Percentiles rank a stretch among this genome's conserved stretches.
Conservation (phyloP, 2,797 vertebrate species). For the Sebastes oblongus region DNA sequence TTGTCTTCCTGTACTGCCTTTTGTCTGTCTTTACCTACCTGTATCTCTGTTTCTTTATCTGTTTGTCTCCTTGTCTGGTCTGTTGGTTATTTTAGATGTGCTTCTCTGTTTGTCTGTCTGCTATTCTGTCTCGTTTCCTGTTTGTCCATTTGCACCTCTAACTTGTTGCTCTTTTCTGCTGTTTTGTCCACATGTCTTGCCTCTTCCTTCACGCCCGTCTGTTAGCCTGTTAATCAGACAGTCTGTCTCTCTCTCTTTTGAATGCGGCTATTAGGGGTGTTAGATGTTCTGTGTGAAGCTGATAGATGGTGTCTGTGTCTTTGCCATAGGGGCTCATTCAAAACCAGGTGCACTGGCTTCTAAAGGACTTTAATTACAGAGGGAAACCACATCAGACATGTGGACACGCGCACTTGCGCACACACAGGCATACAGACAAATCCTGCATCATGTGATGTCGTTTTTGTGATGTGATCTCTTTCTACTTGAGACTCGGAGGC, state of each 20-base stretch:
- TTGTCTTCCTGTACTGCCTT: background rate
- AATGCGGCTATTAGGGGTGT: slow-evolving; percentile 43
- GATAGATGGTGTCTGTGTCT: slow-evolving; percentile 64
- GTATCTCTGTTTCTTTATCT: background rate
- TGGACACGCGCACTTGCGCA: slow-evolving; percentile 38
- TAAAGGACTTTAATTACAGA: slow-evolving; percentile 74
- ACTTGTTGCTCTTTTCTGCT: slow-evolving; percentile 36
- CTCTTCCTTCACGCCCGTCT: slow-evolving; percentile 8
- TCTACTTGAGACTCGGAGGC: slow-evolving; percentile 48
- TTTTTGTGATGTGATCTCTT: slow-evolving; percentile 59
- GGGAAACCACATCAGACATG: slow-evolving; percentile 74
- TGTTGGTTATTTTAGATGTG: background rate
- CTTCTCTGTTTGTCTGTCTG: background rate
- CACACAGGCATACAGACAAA: slow-evolving; percentile 46
- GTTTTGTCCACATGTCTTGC: slow-evolving; percentile 29
- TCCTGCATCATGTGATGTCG: slow-evolving; percentile 44
- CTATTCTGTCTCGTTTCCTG: background rate
- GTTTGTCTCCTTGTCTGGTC: background rate
- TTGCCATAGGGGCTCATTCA: slow-evolving; percentile 69
- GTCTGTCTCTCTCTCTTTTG: slow-evolving; percentile 48
- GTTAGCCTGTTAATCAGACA: slow-evolving; percentile 34
- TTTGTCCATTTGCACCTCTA: background rate
- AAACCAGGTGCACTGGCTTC: slow-evolving; percentile 75
- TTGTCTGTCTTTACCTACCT: background rate
- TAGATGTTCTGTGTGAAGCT: slow-evolving; percentile 67